Evolutionary conservation across 2,113 vertebrate species (phyloP), one percentile per base, ranked within the genome.

Genomic region (Pituophis catenifer): DNA sequence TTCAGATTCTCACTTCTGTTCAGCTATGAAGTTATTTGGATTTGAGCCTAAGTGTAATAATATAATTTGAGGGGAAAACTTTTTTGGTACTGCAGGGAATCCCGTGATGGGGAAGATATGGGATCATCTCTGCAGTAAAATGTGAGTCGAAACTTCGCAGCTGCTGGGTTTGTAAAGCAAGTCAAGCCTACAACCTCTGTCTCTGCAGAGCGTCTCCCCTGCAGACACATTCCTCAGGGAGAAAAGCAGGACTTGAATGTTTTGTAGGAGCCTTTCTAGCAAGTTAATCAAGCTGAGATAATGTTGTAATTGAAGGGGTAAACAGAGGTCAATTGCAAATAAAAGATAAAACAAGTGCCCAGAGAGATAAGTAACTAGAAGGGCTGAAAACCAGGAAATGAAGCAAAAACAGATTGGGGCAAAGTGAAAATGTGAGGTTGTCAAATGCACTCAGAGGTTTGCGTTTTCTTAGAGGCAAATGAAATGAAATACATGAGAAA

Each of bases 1-100:
- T 91, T 94, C 26, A 44, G 29, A 88, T 96, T 95, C 75, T 91
- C 33, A 95, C n/a, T 58, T 91, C 53, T 12, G 17, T 70, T 75
- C 70, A 93, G 23, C 59, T 91, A 62, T 70, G 58, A 62, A 93
- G 86, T 58, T 95, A 24, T 95, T 96, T 33, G 15, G 55, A 15
- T 57, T 86, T 15, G 62, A 38, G 7, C 94, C 1, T 57, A 93
- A 93, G 81, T 91, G 58, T 92, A 55, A 93, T 91, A 90, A 92
- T 0, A 0, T 87, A 19, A 1, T 90, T 52, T 90, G 59, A 2
- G 94, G 87, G 53, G 65, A 12, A 44, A 44, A 81, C 91, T 75
- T 6, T 26, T 48, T 90, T 91, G 89, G 86, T 65, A 13, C 1
- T 86, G 90, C 52, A 86, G 1, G 89, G 33, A 33, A 52, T 90